A percentile compares a stretch with the other conserved stretches of the same genome.
Evolutionary conservation across 2,888 invertebrate species (phyloP).

Genomic region (Siphlonurus alternatus): DNA sequence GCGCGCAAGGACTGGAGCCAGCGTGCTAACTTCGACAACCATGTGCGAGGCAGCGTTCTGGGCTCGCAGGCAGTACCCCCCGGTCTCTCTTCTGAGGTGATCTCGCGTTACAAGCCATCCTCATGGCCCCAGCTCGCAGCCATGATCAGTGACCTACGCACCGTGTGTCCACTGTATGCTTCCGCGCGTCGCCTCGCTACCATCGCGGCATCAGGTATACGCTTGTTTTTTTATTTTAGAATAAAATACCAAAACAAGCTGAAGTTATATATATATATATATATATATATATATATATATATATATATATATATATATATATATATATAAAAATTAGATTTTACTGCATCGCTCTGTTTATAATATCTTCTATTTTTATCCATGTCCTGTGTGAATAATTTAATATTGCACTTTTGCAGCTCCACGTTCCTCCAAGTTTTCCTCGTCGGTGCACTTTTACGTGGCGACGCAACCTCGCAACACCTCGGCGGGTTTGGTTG

Average conservation of each 20-base stretch:
- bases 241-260: no score
- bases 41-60: slow-evolving; percentile 38
- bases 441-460: slow-evolving; percentile 1
- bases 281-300: no score
- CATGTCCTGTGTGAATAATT: no score
- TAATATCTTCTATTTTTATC: no score
- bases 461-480: not conserved
- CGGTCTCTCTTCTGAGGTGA: not conserved
- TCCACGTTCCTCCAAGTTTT: not conserved
- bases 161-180: slow-evolving; percentile 57
- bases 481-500: not conserved
- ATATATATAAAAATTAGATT: no score
- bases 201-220: not conserved
- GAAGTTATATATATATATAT: no score
- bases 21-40: slow-evolving; percentile 38
- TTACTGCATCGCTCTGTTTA: no score
- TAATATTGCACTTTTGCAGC: no score
- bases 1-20: slow-evolving; percentile 48
- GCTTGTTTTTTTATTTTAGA: no score
- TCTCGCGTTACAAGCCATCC: slow-evolving; percentile 18
- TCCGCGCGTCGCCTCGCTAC: slow-evolving; percentile 38
- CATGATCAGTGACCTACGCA: slow-evolving; percentile 62
- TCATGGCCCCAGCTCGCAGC: slow-evolving; percentile 47
- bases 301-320: no score
- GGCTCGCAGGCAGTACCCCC: slow-evolving; percentile 46